Conservation (phyloP, 2,797 vertebrate genomes). For the Notamacropus eugenii region DNA sequence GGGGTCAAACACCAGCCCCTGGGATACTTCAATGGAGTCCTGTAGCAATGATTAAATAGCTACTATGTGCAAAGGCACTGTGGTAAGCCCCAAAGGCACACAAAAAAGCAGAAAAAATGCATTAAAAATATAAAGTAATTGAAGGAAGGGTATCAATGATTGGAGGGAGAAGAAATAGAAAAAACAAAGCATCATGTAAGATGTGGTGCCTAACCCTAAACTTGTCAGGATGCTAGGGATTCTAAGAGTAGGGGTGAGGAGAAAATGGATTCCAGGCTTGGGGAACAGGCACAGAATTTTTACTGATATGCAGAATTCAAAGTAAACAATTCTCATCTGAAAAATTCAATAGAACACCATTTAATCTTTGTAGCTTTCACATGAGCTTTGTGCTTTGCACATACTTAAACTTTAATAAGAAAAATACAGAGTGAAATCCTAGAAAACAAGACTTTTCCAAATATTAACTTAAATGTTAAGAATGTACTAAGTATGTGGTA, state of each 20-base stretch:
- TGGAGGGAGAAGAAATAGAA: not conserved
- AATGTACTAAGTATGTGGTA: not conserved
- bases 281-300: not conserved
- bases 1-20: not conserved
- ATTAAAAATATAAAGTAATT: not conserved
- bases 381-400: not conserved
- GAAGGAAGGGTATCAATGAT: not conserved
- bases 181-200: not conserved
- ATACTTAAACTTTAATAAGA: not conserved
- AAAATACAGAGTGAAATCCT: not conserved
- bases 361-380: not conserved
- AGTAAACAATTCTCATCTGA: not conserved
- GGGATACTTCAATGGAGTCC: not conserved
- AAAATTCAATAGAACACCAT: slow-evolving; percentile 17
- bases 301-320: slow-evolving; percentile 7
- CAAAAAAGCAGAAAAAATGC: not conserved
- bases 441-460: slow-evolving; percentile 10
- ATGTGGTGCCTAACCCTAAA: not conserved
- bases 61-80: not conserved
- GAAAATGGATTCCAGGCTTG: not conserved
- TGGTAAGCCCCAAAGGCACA: not conserved
- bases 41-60: not conserved
- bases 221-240: not conserved
- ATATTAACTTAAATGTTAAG: not conserved
- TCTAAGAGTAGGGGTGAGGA: not conserved